phyloP scores from a whole-genome alignment of 2,113 vertebrate genomes.

The Rhinolophus sinicus region DNA sequence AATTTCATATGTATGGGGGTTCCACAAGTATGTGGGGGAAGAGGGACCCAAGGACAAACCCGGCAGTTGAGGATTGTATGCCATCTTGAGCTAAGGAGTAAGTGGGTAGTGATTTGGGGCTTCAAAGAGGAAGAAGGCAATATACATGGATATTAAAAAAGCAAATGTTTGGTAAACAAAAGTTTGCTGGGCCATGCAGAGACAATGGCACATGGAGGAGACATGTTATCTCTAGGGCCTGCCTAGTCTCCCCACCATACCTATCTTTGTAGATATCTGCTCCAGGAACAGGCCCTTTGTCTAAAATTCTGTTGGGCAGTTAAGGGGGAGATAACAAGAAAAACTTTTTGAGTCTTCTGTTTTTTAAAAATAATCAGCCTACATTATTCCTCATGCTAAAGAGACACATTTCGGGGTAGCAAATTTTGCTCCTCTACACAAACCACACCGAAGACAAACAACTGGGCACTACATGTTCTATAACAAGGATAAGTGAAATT shows the following conservation, averaged over 20 bases:
- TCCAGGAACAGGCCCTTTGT: not conserved
- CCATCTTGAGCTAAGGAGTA: not conserved
- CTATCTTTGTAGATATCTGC: not conserved
- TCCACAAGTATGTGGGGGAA: not conserved
- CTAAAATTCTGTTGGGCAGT: not conserved
- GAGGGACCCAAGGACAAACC: not conserved
- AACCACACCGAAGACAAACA: not conserved
- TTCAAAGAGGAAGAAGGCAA: not conserved
- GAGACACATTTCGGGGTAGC: not conserved
- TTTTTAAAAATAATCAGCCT: not conserved
- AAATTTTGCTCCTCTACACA: not conserved
- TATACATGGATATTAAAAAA: not conserved
- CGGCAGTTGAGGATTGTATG: not conserved
- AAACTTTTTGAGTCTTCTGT: not conserved
- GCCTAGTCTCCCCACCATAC: not conserved
- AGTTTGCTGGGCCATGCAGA: not conserved
- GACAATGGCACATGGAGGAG: too few relatives aligned
- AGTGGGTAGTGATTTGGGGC: not conserved
- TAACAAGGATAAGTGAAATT: not conserved
- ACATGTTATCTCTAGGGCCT: not conserved
- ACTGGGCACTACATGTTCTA: not conserved
- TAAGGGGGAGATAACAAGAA: too few relatives aligned
- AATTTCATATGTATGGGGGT: not conserved
- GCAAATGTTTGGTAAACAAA: not conserved
- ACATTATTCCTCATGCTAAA: not conserved